Conservation (phyloP, 1,140 invertebrate species). For the Cotesia chilonis region DNA sequence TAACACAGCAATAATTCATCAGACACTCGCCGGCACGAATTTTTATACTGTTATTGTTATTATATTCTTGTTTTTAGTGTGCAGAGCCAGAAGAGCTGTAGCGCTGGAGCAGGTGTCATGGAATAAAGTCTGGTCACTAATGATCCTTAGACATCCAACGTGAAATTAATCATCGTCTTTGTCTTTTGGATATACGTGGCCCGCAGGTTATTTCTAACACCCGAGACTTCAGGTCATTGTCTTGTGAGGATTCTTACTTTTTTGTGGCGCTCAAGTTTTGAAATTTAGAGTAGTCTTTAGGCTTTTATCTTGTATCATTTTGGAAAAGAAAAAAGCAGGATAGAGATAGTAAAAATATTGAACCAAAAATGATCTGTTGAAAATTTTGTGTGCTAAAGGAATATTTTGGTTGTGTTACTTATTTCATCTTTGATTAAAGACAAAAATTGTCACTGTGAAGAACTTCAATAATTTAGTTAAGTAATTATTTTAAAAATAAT, state of each 20-base stretch:
- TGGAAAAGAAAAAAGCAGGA: too few species aligned
- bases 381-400: too few species aligned
- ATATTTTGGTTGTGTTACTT: too few species aligned
- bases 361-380: too few species aligned
- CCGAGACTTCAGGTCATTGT: neutral
- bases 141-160: conserved; percentile 40
- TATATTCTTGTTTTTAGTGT: conserved; percentile 2
- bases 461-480: neutral
- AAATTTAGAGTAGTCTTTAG: too few species aligned
- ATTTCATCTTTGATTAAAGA: too few species aligned
- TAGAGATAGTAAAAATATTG: too few species aligned
- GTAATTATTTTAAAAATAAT: too few species aligned
- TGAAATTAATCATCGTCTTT: conserved; percentile 49
- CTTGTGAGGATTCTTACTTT: neutral
- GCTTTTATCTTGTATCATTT: too few species aligned
- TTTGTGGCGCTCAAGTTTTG: too few species aligned
- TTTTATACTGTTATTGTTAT: neutral
- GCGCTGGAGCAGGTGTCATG: conserved; percentile 47
- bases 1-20: conserved; percentile 24
- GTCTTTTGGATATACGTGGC: conserved; percentile 36
- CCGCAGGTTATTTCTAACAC: conserved; percentile 10
- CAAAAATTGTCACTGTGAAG: too few species aligned
- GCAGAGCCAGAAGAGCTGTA: neutral
- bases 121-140: conserved; percentile 39
- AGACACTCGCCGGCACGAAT: neutral